Base-by-base conservation (phyloP, 2,113 vertebrate genomes). In the Pluvialis apricaria region DNA sequence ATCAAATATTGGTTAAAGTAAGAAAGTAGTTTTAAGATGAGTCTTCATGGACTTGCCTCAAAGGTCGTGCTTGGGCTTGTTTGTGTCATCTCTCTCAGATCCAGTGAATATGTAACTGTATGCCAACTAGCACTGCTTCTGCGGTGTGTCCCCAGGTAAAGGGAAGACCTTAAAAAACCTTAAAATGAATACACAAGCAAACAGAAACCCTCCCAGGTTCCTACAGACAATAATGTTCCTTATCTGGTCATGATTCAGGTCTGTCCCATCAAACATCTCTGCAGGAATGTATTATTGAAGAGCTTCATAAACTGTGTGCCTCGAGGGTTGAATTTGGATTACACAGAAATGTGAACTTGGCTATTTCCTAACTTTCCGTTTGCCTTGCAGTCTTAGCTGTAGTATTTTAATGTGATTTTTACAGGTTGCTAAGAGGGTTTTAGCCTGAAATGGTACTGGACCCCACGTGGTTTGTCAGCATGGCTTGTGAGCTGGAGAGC, bases 231-330 rank as follows among this genome's bases (percentile, higher is more conserved):
- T 66, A 62, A 72, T 80, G 36, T 76, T 86, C 40, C 25, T 73
- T 61, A 93, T 52, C 58, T 58, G 36, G 61, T 77, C 49, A 31
- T 72, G 71, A 92, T 80, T 90, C 79, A 36, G 12, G 38, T 85
- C 78, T 92, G 79, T 93, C 70, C 88, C 9, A 10, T 82, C 65
- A 75, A 95, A 49, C 52, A 79, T 69, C 52, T 93, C 88, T 61
- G 66, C 1, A 0, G 62, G 66, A 93, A 75, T 64, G 10, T 71
- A 29, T 75, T 93, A 78, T 3, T 89, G 90, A 68, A 94, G 52
- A 36, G 6, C 82, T 96, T 76, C 32, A 69, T 85, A 90, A 94
- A 13, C n/a, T 64, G 9, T 9, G 34, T 76, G 73, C 52, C 54
- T 49, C 0, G 1, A 60, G 79, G 75, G 65, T 21, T 90, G 71